Conservation (phyloP, 2,113 vertebrate species). For the Myotis lucifugus region DNA sequence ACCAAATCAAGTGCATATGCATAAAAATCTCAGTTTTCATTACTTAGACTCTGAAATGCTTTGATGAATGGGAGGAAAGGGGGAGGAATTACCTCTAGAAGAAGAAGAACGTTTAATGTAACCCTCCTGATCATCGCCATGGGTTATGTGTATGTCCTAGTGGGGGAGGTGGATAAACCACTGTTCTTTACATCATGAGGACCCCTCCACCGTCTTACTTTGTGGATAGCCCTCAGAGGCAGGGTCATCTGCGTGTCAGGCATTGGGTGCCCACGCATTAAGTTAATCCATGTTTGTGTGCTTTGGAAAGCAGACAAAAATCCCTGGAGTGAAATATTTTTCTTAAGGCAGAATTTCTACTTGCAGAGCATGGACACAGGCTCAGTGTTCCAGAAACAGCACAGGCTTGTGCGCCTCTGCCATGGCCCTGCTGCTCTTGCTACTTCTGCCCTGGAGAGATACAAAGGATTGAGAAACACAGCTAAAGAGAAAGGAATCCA, state of each 20-base stretch:
- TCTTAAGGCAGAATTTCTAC: constrained; percentile 58
- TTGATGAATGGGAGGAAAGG: not conserved
- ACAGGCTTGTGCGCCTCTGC: constrained; percentile 44
- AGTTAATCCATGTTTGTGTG: constrained; percentile 40
- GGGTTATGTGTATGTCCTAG: not conserved
- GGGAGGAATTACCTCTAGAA: not conserved
- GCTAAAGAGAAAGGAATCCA: constrained; percentile 65
- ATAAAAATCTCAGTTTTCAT: not conserved
- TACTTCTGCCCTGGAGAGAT: constrained; percentile 42
- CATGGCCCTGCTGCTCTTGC: constrained; percentile 60
- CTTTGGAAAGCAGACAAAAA: constrained; percentile 66
- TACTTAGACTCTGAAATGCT: not conserved
- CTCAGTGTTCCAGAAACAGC: constrained; percentile 68
- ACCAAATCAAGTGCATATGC: not conserved
- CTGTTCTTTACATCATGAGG: not conserved
- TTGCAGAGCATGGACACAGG: constrained; percentile 59
- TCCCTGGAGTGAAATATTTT: constrained; percentile 54
- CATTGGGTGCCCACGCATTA: constrained; percentile 35
- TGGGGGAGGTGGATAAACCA: not conserved
- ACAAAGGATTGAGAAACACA: constrained; percentile 51
- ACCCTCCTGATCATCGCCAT: no score
- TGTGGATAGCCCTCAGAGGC: constrained; percentile 5
- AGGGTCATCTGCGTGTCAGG: constrained; percentile 50
- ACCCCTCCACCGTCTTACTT: not conserved
- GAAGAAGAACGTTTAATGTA: not conserved